Evolutionary conservation across 2,888 invertebrate genomes (phyloP).

Genomic region (Lasioglossum pauxillum): DNA sequence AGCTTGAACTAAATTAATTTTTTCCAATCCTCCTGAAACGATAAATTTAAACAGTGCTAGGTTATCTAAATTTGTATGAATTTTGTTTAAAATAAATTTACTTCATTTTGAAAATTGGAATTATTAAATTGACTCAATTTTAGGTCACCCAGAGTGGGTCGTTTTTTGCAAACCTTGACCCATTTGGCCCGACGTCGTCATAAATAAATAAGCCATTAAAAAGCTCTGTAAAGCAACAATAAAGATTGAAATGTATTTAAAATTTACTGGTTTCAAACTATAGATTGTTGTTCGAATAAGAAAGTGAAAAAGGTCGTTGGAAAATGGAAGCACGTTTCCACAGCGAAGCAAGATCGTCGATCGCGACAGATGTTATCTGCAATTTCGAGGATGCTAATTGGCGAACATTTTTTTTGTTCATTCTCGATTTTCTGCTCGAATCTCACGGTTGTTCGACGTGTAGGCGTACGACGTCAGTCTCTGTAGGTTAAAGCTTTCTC

Average conservation of each 20-base stretch:
- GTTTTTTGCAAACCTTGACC: too few species aligned
- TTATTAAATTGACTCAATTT: too few species aligned
- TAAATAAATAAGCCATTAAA: too few species aligned
- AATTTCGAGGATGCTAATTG: background rate
- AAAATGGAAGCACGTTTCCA: background rate
- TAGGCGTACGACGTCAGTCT: constrained; percentile 65
- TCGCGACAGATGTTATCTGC: background rate
- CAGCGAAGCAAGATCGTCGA: background rate
- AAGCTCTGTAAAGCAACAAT: too few species aligned
- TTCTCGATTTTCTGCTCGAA: constrained; percentile 33
- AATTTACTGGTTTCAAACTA: background rate
- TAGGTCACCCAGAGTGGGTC: too few species aligned
- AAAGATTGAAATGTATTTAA: background rate
- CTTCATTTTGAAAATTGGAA: too few species aligned
- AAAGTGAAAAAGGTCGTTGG: background rate
- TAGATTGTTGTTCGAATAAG: background rate
- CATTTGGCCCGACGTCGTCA: too few species aligned
- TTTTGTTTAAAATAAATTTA: too few species aligned
- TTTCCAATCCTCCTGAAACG: background rate
- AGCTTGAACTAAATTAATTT: background rate
- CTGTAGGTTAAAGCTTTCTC: constrained; percentile 75
- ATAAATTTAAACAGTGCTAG: background rate
- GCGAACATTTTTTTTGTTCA: background rate
- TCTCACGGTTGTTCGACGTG: constrained; percentile 52
- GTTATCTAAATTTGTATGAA: too few species aligned